Evolutionary conservation across 2,888 invertebrate species (phyloP).

Genomic region (Unio pictorum): DNA sequence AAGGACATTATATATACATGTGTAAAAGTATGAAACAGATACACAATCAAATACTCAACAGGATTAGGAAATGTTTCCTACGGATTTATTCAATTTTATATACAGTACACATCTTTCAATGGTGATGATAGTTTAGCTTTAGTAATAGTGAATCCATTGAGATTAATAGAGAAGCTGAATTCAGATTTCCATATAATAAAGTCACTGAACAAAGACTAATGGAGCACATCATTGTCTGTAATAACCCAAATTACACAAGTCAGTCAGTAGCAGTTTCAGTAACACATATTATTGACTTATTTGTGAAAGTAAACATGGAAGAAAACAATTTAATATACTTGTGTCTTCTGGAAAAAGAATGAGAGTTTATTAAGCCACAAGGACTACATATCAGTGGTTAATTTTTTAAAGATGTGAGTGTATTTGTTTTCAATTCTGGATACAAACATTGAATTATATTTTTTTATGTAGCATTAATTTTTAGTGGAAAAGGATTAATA

Average conservation of each 20-base stretch:
- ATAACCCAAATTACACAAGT: too few species aligned
- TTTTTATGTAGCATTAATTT: too few species aligned
- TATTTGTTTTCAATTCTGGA: neutral
- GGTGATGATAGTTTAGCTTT: conserved; percentile 1
- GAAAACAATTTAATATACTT: neutral
- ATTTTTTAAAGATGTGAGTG: neutral
- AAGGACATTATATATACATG: conserved; percentile 1
- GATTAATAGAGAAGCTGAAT: conserved; percentile 6
- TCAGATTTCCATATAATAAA: conserved; percentile 3
- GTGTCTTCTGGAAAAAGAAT: conserved; percentile 1
- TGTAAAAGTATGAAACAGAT: conserved; percentile 9
- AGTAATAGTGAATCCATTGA: conserved; percentile 6
- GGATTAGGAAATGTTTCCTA: conserved; percentile 3
- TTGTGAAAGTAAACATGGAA: neutral
- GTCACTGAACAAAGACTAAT: too few species aligned
- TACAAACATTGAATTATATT: neutral
- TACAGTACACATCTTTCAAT: conserved; percentile 1
- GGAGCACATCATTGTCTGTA: too few species aligned
- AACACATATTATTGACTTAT: neutral
- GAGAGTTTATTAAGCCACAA: neutral
- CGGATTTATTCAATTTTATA: conserved; percentile 3
- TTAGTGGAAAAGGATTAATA: too few species aligned
- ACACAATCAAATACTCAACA: conserved; percentile 2
- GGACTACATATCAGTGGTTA: neutral
- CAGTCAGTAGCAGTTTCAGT: neutral